Evolutionary conservation across 2,797 vertebrate species (phyloP).

Genomic region (Loriculus beryllinus): DNA sequence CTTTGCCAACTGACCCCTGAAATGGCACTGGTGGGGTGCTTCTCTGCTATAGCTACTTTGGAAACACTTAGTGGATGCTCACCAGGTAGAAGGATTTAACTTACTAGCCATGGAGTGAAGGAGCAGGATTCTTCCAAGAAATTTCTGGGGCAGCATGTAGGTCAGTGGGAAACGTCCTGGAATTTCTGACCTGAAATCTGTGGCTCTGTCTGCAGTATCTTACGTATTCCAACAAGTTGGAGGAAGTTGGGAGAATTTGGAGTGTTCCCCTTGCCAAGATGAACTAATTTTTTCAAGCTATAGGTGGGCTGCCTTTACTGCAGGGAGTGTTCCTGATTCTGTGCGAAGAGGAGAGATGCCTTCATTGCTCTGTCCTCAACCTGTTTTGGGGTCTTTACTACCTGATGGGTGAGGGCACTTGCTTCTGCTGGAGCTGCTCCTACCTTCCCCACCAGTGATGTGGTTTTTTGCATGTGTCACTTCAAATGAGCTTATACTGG

Average conservation of each 20-base stretch:
- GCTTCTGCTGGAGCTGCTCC: not conserved
- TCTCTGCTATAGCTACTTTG: not conserved
- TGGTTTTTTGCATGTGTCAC: not conserved
- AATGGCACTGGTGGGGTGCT: not conserved
- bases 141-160: not conserved
- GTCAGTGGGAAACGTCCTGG: not conserved
- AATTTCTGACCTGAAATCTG: not conserved
- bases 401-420: not conserved
- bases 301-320: not conserved
- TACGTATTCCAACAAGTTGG: fast-evolving
- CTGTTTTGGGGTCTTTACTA: not conserved
- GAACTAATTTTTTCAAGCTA: fast-evolving
- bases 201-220: not conserved
- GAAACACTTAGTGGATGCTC: not conserved
- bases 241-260: not conserved
- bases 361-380: not conserved
- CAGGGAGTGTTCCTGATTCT: not conserved
- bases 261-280: not conserved
- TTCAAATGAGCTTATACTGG: not conserved
- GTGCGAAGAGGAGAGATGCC: not conserved
- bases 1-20: not conserved
- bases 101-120: not conserved
- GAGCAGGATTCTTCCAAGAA: not conserved
- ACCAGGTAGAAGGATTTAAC: not conserved
- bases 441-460: not conserved